Base-by-base conservation (phyloP, 2,888 invertebrate genomes). In the Idaea aversata region DNA sequence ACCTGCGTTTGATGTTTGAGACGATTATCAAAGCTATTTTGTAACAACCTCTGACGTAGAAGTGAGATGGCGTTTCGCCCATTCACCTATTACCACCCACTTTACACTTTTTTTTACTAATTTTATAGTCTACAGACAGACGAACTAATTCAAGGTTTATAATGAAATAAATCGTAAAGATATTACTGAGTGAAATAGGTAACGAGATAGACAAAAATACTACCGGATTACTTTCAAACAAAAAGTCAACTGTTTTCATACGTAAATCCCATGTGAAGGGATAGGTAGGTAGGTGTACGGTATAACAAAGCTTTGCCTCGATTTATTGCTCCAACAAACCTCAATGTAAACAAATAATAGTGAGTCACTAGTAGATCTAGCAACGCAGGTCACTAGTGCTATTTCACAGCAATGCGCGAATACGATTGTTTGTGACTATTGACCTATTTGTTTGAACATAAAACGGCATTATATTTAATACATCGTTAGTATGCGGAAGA, bases 371-470 rank as follows among this genome's bases (percentile, higher is more conserved):
- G 72, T 72, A 67, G 6, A 59, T 59, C 59, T 34, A 59, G 72
- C 68, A 67, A 73, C 73, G 70, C 81, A 74, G 88, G 88, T 88
- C 84, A 87, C 85, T 81, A 75, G 88, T 82, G 72, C 84, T 76
- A 70, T 77, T 72, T 73, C 78, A 74, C 71, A 75, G 74, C 73
- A 74, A 82, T 81, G 78, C 80, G 76, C 77, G 76, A 78, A 77
- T 77, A 75, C 77, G 80, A 82, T 83, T 78, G 86, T 85, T 25
- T 86, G 76, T 74, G 75, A 73, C 81, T 77, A 87, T 91, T 91
- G 89, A 91, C 91, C 91, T 74, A 89, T 75, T 82, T 91, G 80
- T 72, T 65, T 58, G 74, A 74, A 75, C 79, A 78, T 85, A 81
- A 88, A 84, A 75, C 75, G 72, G 66, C 70, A 77, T 73, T 25